Evolutionary conservation across 1,140 invertebrate species (phyloP).

Genomic region (Camponotus pennsylvanicus): DNA sequence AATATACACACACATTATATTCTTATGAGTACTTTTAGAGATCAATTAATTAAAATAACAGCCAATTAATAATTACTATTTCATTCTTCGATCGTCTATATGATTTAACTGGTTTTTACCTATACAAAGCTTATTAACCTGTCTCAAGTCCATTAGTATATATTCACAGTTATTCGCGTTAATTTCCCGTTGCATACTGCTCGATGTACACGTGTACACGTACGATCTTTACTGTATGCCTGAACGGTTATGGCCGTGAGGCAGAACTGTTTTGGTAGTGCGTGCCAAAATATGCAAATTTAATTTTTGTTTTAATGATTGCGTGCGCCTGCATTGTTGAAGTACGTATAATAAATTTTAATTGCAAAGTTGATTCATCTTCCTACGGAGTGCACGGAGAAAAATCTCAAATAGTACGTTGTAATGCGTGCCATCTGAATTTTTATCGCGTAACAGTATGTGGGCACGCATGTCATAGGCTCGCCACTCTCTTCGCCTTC

Average conservation of each 20-base stretch:
- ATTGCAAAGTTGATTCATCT: conserved; percentile 43
- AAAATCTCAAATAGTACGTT: conserved; percentile 33
- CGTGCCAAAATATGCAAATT: conserved; percentile 59
- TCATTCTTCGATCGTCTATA: not conserved
- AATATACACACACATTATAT: not conserved
- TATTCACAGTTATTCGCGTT: conserved; percentile 56
- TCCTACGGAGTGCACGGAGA: not conserved
- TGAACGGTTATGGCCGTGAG: conserved; percentile 42
- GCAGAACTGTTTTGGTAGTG: conserved; percentile 54
- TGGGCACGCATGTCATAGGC: conserved; percentile 25
- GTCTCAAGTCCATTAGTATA: conserved; percentile 57
- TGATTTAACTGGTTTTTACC: not conserved
- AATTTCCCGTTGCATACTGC: conserved; percentile 56
- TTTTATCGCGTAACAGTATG: not conserved
- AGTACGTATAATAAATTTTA: conserved; percentile 59
- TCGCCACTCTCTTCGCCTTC: not conserved
- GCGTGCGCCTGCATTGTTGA: conserved; percentile 50
- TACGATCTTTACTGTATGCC: conserved; percentile 30
- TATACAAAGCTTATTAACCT: conserved; percentile 52
- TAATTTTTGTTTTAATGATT: conserved; percentile 49
- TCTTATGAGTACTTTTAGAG: not conserved
- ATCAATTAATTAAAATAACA: not conserved
- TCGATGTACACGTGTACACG: conserved; percentile 19
- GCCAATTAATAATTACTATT: conserved; percentile 3
- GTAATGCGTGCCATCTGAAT: conserved; percentile 33